Conservation (phyloP, 2,797 vertebrate species). For the Chrysocyon brachyurus region DNA sequence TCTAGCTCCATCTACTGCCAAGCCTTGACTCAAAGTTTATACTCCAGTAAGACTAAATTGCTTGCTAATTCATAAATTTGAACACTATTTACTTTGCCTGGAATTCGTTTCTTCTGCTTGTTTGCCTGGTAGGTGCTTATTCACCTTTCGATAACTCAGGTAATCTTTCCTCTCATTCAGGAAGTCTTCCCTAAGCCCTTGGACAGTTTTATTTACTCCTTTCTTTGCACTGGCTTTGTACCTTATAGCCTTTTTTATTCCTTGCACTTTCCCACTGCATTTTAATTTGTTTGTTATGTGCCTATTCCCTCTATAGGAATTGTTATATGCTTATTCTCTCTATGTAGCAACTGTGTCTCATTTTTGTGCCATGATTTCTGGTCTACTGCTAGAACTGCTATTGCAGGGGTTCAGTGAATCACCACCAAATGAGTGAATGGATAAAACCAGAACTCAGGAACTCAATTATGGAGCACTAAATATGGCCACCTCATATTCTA, state of each 20-base stretch:
- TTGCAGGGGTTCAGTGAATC: neutral
- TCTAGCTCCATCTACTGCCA: neutral
- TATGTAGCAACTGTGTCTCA: neutral
- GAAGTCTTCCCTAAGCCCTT: neutral
- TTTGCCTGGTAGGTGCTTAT: neutral
- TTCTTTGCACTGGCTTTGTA: neutral
- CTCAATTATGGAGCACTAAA: neutral
- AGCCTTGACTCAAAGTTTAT: neutral
- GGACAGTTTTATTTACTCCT: neutral
- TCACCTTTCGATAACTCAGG: neutral
- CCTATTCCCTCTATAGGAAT: neutral
- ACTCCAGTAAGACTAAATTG: neutral
- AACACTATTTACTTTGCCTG: neutral
- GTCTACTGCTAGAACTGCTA: neutral
- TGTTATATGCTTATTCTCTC: neutral
- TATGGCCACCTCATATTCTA: neutral
- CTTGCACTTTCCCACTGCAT: neutral
- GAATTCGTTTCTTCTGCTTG: neutral
- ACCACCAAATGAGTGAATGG: neutral
- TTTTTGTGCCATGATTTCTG: neutral
- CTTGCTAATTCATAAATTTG: neutral
- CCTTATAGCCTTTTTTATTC: neutral
- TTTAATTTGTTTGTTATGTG: neutral
- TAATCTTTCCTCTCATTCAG: slow-evolving; percentile 21
- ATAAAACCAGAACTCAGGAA: neutral